Conservation (phyloP, 2,888 invertebrate species). For the Unio delphinus region DNA sequence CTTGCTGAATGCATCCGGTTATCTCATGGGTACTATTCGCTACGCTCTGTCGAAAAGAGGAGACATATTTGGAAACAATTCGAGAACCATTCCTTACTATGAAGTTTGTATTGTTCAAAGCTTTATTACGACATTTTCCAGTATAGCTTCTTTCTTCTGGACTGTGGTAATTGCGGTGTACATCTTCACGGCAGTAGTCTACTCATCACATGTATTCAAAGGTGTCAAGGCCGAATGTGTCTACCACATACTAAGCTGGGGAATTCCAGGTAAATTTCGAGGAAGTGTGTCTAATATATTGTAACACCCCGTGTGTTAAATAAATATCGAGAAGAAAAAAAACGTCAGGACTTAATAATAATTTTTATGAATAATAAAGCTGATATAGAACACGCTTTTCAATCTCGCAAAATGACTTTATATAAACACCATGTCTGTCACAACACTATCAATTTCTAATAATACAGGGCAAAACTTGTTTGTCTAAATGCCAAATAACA, state of each 20-base stretch:
- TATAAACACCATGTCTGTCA: too few relatives aligned
- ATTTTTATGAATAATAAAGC: too few relatives aligned
- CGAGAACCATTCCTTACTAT: not conserved
- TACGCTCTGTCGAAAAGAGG: not conserved
- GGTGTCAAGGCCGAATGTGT: conserved; percentile 4
- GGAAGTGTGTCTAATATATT: not conserved
- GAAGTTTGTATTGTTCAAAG: conserved; percentile 31
- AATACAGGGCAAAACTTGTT: too few relatives aligned
- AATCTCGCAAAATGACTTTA: too few relatives aligned
- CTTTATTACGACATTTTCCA: conserved; percentile 24
- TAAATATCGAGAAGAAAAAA: too few relatives aligned
- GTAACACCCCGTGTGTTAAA: too few relatives aligned
- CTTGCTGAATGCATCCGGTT: conserved; percentile 7
- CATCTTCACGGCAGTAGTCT: conserved; percentile 10
- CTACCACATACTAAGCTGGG: conserved; percentile 12
- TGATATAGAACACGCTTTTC: too few relatives aligned
- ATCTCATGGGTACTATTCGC: conserved; percentile 13
- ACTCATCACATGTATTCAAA: conserved; percentile 2
- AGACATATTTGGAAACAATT: too few relatives aligned
- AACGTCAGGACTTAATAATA: too few relatives aligned
- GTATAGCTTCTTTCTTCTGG: conserved; percentile 34
- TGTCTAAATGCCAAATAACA: too few relatives aligned
- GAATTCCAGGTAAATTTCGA: conserved; percentile 11
- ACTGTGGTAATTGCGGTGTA: conserved; percentile 25
- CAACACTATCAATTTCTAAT: too few relatives aligned